These are phyloP conservation scores for Scaptomyza montana DNA, from an alignment of 1,140 invertebrate genomes.

Conservation along the genomic window DNA sequence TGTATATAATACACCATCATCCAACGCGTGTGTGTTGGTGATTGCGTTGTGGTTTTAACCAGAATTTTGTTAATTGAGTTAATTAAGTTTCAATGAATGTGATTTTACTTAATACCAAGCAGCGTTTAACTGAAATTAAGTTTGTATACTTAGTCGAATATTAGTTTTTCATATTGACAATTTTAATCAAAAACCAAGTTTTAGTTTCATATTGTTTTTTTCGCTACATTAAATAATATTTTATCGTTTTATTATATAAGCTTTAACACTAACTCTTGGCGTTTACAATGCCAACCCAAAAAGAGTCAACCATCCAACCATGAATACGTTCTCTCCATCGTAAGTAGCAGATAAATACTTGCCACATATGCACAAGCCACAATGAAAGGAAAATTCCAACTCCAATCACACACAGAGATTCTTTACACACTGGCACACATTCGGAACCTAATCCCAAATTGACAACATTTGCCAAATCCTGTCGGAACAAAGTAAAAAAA, in stretches of 20 bases:
- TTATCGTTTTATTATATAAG: no score
- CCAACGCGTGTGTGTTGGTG: neutral
- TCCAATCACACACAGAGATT: constrained; percentile 1
- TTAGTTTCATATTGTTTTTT: no score
- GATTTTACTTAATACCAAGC: neutral
- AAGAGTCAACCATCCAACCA: no score
- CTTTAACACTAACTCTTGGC: no score
- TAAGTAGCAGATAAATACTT: neutral
- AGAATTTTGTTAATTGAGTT: constrained; percentile 15
- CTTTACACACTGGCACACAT: constrained; percentile 1
- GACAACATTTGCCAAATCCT: constrained; percentile 13
- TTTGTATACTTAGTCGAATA: no score
- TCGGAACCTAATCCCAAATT: neutral
- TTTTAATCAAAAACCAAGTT: no score
- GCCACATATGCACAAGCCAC: constrained; percentile 3
- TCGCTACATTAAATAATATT: no score
- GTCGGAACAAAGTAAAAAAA: neutral
- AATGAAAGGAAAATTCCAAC: constrained; percentile 10
- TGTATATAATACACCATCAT: neutral
- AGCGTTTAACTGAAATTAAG: neutral
- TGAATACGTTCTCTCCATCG: no score
- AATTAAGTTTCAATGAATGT: neutral
- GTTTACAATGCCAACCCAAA: no score
- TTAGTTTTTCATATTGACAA: no score
- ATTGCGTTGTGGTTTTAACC: constrained; percentile 1